A percentile compares a stretch with the other conserved stretches of the same genome.
Conservation (phyloP, 2,888 invertebrate species). For the Hydrotaea cyrtoneurina region DNA sequence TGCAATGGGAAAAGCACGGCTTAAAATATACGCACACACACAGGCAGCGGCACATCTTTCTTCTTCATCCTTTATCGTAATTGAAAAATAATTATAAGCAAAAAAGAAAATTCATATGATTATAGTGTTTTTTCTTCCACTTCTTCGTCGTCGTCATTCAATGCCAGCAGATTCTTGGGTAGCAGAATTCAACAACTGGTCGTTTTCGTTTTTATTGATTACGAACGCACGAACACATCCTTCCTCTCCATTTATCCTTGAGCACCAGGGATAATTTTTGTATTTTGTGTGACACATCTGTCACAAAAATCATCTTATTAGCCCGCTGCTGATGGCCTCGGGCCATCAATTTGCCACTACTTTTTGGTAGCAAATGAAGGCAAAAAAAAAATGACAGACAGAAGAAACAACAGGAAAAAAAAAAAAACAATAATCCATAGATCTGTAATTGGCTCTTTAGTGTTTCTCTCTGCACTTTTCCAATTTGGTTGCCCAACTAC, state of each 20-base stretch:
- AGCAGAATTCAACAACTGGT: slow-evolving; percentile 61
- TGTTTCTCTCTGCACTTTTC: slow-evolving; percentile 38
- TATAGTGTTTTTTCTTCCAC: slow-evolving; percentile 12
- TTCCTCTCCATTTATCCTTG: slow-evolving; percentile 8
- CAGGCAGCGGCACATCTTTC: slow-evolving; percentile 32
- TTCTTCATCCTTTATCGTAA: slow-evolving; percentile 47
- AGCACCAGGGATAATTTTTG: slow-evolving; percentile 8
- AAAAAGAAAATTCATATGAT: slow-evolving; percentile 23
- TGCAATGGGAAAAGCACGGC: slow-evolving; percentile 11
- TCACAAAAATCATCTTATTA: slow-evolving; percentile 68
- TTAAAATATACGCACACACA: slow-evolving; percentile 29
- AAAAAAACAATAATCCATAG: slow-evolving; percentile 62
- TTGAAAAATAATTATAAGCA: slow-evolving; percentile 60
- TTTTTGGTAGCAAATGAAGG: slow-evolving; percentile 45
- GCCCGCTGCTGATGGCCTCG: slow-evolving; percentile 49
- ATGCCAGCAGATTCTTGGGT: slow-evolving; percentile 5
- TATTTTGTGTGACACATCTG: slow-evolving; percentile 62
- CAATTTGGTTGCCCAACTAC: slow-evolving; percentile 55
- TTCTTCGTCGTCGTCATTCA: background rate
- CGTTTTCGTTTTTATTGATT: slow-evolving; percentile 50
- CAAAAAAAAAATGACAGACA: slow-evolving; percentile 37
- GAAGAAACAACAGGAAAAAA: background rate
- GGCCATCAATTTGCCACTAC: slow-evolving; percentile 63
- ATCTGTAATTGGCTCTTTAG: slow-evolving; percentile 67
- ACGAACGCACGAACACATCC: background rate